Percentiles rank a stretch among this genome's conserved stretches.
Evolutionary conservation across 1,140 invertebrate genomes (phyloP).

Genomic region (Magallana gigas): DNA sequence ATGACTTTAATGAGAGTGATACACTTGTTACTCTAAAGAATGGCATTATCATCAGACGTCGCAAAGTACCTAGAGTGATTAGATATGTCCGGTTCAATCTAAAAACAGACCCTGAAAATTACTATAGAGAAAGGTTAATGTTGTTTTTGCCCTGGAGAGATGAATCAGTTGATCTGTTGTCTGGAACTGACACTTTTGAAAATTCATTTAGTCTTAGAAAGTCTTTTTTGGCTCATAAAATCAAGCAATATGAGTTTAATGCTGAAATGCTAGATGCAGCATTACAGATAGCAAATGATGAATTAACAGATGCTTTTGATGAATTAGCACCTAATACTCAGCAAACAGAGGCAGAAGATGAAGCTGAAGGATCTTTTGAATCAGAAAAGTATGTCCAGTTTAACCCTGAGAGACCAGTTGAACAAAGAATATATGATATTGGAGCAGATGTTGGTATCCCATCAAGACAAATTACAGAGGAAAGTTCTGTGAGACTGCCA

Average conservation of each 20-base stretch:
- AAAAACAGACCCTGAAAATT: neutral
- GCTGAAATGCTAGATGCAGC: constrained; percentile 4
- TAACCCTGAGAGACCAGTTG: constrained; percentile 37
- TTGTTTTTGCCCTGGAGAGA: too few relatives aligned
- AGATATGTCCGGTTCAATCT: neutral
- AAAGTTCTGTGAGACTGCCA: neutral
- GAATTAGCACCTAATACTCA: constrained; percentile 19
- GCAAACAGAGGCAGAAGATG: constrained; percentile 14
- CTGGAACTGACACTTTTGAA: too few relatives aligned
- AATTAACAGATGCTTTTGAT: neutral
- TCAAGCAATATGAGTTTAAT: constrained; percentile 19
- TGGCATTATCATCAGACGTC: constrained; percentile 43
- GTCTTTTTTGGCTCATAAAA: neutral
- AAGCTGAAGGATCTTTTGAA: neutral
- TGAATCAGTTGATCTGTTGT: too few relatives aligned
- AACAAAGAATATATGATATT: constrained; percentile 45
- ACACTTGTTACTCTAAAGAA: constrained; percentile 42
- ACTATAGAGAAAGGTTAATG: too few relatives aligned
- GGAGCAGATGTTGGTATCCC: constrained; percentile 43
- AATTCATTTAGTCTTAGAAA: neutral
- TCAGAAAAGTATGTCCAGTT: constrained; percentile 1
- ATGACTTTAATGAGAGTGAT: neutral
- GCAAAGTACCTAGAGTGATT: neutral
- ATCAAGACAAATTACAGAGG: neutral
- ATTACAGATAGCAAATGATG: neutral